Base-by-base conservation (phyloP, 64 coral and sea anemone species). In the Porites australiensis region DNA sequence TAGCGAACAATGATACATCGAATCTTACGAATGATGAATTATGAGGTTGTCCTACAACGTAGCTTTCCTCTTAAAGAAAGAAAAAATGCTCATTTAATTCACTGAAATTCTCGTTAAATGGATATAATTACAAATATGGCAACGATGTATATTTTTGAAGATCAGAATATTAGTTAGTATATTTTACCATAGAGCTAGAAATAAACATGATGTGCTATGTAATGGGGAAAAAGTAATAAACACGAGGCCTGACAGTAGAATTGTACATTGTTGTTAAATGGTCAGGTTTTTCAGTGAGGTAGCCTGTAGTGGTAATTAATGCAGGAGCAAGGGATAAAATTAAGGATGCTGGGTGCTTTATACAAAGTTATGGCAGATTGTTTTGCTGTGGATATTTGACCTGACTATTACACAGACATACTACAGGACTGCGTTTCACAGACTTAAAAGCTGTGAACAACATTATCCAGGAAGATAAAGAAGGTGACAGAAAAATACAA, bases 131-230 rank as follows among this genome's bases (percentile, higher is more conserved):
- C 58, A 67, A 15, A 50, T 76, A 65, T 49, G 19, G 69, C 51
- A 18, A 82, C 59, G 61, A 65, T 84, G 81, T 67, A 84, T 81
- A 52, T 84, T 67, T 84, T 69, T 44, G 22, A 84, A 84, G 12
- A 18, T 46, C 18, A 64, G 64, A 84, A 68, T 4, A 4, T 0
- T 46, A 65, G 63, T 62, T 15, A 48, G 46, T 69, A 68, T 84
- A 84, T 84, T 84, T 84, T 84, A 84, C 14, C 15, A 84, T 48
- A 84, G 13, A 46, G 46, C 52, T 53, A 47, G 81, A 68, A 22
- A 19, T 84, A 51, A 67, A 68, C 68, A 63, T 50, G 44, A 65
- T 83, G 65, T 84, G 81, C 16, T 68, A 84, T 84, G 81, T 69
- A 68, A 84, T 6, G 65, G 20, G 18, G 63, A 83, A 22, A 84